Evolutionary conservation across 1,140 invertebrate species (phyloP), one percentile per base, ranked within the genome.

Genomic region (Drosophila seguyi): DNA sequence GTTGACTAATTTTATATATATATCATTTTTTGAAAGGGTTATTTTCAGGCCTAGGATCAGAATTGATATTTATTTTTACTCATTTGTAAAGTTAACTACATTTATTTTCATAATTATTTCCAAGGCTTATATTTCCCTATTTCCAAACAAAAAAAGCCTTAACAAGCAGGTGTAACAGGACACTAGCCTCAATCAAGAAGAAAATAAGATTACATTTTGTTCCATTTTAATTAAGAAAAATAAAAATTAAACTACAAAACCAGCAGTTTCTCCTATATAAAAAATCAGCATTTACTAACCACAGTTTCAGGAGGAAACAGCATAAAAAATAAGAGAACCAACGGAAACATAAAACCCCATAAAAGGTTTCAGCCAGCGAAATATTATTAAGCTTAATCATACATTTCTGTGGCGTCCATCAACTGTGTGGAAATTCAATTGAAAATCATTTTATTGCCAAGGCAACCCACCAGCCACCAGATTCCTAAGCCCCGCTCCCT

Each of bases 391-490:
- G 73, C 81, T 73, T 80, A 79, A 84, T 76, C 76, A 80, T 84
- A 84, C 79, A 77, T 80, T 85, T 69, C 63, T 67, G 61, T 75
- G 81, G 68, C 66, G 66, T 60, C 48, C 68, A 44, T 50, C 59
- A 71, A 53, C 60, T 61, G 63, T 48, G 62, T 65, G 63, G 53
- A 72, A 79, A 86, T 86, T 82, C 69, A 87, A 87, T 87, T 87
- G 79, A 87, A 88, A 74, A 80, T 87, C 71, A 73, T 87, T 86
- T 79, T 82, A 82, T 86, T 81, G 75, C 39, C 74, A 81, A 60
- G 74, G 82, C 67, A 65, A 65, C 38, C 60, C 18, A 61, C 38
- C 60, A 22, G 20, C 13, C 47, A n/a, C n/a, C 25, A 25, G 25
- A 25, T 2, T 25, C 25, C n/a, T n/a, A n/a, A 31, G 48, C 27